phyloP scores from a whole-genome alignment of 2,113 vertebrate genomes.

The Nestor notabilis region DNA sequence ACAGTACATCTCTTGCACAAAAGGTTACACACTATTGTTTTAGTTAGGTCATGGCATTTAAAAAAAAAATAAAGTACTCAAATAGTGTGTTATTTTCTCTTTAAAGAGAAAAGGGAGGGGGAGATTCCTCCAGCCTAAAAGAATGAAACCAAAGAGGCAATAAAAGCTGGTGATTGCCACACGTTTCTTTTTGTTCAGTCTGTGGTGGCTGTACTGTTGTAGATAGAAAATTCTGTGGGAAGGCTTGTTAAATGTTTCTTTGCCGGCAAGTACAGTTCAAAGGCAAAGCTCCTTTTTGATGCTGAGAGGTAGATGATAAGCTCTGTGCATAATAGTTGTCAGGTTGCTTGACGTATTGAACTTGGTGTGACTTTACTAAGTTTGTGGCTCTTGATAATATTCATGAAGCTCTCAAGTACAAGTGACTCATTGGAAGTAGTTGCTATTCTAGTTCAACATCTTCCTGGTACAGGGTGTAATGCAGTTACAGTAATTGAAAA shows the following conservation, averaged over 20 bases:
- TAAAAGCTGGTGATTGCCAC: background rate
- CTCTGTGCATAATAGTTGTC: background rate
- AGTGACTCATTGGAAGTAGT: background rate
- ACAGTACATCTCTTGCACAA: background rate
- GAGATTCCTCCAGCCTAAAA: background rate
- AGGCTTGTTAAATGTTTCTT: background rate
- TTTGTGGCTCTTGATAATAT: background rate
- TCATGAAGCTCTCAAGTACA: background rate
- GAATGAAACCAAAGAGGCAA: background rate
- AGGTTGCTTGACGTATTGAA: background rate
- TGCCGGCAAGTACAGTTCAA: background rate
- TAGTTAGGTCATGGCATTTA: background rate
- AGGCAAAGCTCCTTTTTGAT: slow-evolving; percentile 30
- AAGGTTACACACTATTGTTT: background rate
- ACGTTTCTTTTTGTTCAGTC: background rate
- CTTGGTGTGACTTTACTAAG: background rate
- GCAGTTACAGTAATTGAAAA: background rate
- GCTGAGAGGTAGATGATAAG: background rate
- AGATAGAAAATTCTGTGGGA: background rate
- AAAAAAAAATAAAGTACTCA: background rate
- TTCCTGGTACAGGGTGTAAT: background rate
- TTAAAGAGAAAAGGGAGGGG: background rate
- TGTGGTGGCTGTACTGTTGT: background rate
- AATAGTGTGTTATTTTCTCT: background rate
- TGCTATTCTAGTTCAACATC: background rate